Evolutionary conservation across 1,140 invertebrate genomes (phyloP).

Genomic region (Aporrectodea caliginosa): DNA sequence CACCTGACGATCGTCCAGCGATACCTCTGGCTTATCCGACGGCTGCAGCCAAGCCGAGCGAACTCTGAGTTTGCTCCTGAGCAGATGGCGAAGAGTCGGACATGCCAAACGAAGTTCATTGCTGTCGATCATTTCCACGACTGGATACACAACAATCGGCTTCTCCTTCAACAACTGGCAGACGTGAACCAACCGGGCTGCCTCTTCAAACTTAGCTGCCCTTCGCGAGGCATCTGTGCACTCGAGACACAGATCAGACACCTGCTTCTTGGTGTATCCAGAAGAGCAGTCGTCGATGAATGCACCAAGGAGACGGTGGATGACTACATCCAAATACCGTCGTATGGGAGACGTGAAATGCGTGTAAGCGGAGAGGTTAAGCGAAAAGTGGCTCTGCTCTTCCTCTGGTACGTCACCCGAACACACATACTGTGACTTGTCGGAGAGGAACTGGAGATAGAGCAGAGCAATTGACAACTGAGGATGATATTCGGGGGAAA

Average conservation of each 20-base stretch:
- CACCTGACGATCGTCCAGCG: neutral
- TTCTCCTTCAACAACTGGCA: neutral
- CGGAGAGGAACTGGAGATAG: conserved; percentile 3
- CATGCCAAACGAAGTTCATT: neutral
- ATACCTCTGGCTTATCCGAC: neutral
- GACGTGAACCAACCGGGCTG: neutral
- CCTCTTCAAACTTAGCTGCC: conserved; percentile 34
- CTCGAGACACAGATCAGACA: conserved; percentile 1
- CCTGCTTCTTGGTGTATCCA: neutral
- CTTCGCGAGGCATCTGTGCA: neutral
- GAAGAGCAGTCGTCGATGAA: conserved; percentile 19
- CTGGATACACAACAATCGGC: conserved; percentile 1
- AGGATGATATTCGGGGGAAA: conserved; percentile 5
- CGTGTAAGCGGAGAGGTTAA: conserved; percentile 42
- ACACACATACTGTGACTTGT: conserved; percentile 23
- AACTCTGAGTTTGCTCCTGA: neutral
- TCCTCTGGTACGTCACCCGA: conserved; percentile 9
- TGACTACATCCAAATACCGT: conserved; percentile 52
- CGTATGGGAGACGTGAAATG: conserved; percentile 57
- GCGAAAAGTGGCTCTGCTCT: conserved; percentile 35
- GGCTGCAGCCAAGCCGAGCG: neutral
- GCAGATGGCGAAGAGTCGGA: neutral
- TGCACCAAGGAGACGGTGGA: conserved; percentile 42
- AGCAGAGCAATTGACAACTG: conserved; percentile 4
- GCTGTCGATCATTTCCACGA: conserved; percentile 3